A percentile compares a stretch with the other conserved stretches of the same genome.
These are phyloP conservation scores for Trachelus stipa DNA, from an alignment of 2,888 invertebrate genomes.

Conservation along the genomic window DNA sequence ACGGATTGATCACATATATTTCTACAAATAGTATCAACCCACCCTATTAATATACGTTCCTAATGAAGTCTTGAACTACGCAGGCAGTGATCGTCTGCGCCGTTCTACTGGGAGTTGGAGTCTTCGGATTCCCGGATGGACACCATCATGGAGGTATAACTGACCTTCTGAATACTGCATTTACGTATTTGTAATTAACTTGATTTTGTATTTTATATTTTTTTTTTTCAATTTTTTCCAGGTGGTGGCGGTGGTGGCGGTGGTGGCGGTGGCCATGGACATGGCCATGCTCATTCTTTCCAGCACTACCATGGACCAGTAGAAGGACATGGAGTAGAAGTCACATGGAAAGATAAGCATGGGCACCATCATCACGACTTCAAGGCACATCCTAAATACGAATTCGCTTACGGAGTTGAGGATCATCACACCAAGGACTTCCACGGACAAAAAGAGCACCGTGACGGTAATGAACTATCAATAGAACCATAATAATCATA, in stretches of 20 bases:
- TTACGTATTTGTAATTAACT: neutral
- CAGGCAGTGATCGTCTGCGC: constrained; percentile 20
- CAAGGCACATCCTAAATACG: constrained; percentile 48
- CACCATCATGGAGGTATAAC: constrained; percentile 2
- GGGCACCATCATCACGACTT: constrained; percentile 47
- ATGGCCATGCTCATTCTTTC: constrained; percentile 36
- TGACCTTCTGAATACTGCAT: neutral
- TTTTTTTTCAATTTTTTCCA: neutral
- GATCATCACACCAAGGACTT: constrained; percentile 49
- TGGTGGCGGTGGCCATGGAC: constrained; percentile 5
- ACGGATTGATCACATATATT: neutral
- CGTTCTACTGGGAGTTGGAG: constrained; percentile 18
- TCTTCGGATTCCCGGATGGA: constrained; percentile 16
- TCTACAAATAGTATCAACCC: neutral
- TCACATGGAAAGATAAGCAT: constrained; percentile 48
- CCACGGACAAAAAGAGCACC: constrained; percentile 50
- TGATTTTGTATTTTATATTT: neutral
- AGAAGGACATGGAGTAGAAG: constrained; percentile 39
- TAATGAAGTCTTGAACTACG: neutral
- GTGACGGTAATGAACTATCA: constrained; percentile 38
- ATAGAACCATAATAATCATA: neutral
- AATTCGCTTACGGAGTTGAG: constrained; percentile 46
- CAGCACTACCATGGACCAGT: constrained; percentile 38
- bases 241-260: neutral
- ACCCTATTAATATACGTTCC: neutral